These are phyloP conservation scores for Marronus borbonicus DNA, from an alignment of 2,888 invertebrate species.

Conservation along the genomic window DNA sequence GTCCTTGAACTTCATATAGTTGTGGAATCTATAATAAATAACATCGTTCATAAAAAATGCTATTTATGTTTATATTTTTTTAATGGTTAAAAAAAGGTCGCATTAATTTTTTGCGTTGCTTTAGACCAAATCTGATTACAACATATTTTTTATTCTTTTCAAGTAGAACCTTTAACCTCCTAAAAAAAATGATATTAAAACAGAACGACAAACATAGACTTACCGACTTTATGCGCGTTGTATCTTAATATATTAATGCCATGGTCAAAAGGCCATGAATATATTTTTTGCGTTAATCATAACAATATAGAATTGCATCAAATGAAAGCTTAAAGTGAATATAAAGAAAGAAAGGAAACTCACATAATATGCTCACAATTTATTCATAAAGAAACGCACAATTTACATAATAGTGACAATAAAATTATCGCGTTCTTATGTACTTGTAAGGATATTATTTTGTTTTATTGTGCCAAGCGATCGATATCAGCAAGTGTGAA, in stretches of 20 bases:
- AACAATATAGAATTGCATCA: neutral
- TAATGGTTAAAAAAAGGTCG: too few species aligned
- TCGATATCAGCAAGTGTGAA: neutral
- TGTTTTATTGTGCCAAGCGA: neutral
- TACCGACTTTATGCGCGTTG: neutral
- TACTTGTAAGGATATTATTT: neutral
- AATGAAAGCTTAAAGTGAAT: neutral
- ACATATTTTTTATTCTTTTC: too few species aligned
- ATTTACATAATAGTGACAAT: too few species aligned
- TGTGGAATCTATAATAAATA: too few species aligned
- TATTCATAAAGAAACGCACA: neutral
- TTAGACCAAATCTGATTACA: too few species aligned
- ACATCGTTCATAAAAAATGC: too few species aligned
- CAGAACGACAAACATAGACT: neutral
- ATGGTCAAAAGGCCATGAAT: conserved; percentile 17
- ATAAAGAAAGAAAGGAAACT: too few species aligned
- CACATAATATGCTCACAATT: neutral
- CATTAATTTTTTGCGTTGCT: too few species aligned
- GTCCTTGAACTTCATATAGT: too few species aligned
- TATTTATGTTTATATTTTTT: too few species aligned
- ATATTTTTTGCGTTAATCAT: neutral
- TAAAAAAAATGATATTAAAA: neutral
- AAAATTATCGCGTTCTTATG: too few species aligned
- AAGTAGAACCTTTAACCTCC: too few species aligned
- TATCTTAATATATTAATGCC: conserved; percentile 5